Base-by-base conservation (phyloP, 2,797 vertebrate genomes). In the Epinephelus coioides region DNA sequence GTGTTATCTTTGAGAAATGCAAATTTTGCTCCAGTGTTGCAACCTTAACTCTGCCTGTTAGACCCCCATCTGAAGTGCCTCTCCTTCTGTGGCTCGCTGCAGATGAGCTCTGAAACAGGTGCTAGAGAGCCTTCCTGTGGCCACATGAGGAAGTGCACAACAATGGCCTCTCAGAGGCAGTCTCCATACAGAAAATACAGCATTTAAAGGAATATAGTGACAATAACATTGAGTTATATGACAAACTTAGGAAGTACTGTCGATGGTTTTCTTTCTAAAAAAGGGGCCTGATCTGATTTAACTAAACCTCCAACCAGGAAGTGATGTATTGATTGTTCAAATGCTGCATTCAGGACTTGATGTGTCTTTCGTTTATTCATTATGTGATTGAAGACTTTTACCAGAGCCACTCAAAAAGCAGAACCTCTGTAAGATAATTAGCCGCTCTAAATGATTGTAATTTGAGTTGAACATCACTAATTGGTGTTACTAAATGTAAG, bases 401-500 rank as follows among this genome's bases (percentile, higher is more conserved):
- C 61, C 63, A 76, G 71, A 43, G n/a, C 23, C 57, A 10, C 78
- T 76, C 71, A 68, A 38, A 43, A 87, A 77, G 64, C 78, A 72
- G 54, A 69, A 49, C 51, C 59, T 73, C 71, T 30, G 6, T 66
- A 55, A 76, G 74, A 83, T 86, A 89, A 92, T 88, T 72, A 79
- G 38, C 78, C 46, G 2, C 77, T 79, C 21, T 73, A 84, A 84
- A 84, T 82, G 64, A 90, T 83, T 85, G 74, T 88, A 87, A 90
- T 88, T 85, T 79, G 62, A 87, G 73, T 54, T 85, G 79, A 86
- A 85, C 71, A 85, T 88, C 71, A 70, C 84, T 91, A 92, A 93
- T 92, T 92, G 83, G 67, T 89, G 73, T 90, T 84, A 77, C 82
- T 84, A 60, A 88, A 85, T 85, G 73, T 78, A 91, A 92, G 90